A percentile compares a stretch with the other conserved stretches of the same genome.
Evolutionary conservation across 2,888 invertebrate species (phyloP).

Genomic region (Thysanoteuthis rhombus): DNA sequence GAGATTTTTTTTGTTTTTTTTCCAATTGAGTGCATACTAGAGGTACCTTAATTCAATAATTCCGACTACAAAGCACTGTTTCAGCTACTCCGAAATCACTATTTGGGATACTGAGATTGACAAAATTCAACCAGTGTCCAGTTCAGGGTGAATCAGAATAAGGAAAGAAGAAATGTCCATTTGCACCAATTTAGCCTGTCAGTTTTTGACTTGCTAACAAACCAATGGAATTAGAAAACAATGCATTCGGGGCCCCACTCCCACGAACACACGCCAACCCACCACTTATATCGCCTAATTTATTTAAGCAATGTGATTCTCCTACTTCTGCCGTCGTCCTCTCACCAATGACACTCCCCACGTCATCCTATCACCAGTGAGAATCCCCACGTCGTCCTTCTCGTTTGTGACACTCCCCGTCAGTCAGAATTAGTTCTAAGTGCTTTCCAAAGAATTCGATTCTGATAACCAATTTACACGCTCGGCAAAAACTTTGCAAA

Average conservation of each 20-base stretch:
- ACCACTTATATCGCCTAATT: no score
- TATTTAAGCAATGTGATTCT: no score
- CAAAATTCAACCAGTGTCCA: neutral
- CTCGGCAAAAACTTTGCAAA: neutral
- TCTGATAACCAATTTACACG: neutral
- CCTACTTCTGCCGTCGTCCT: no score
- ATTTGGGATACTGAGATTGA: no score
- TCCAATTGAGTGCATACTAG: no score
- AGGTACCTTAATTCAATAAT: no score
- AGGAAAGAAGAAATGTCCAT: neutral
- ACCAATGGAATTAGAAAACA: neutral
- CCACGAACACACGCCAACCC: no score
- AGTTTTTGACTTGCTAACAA: neutral
- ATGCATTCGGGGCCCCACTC: neutral
- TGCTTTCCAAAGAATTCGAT: neutral
- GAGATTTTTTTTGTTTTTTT: no score
- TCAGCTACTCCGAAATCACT: no score
- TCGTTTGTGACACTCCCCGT: neutral
- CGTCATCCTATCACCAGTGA: neutral
- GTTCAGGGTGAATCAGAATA: neutral
- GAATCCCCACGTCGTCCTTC: no score
- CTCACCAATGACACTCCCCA: neutral
- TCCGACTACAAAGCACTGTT: no score
- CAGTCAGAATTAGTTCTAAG: neutral
- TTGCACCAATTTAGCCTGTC: neutral